Evolutionary conservation across 2,888 invertebrate genomes (phyloP), one percentile per base, ranked within the genome.

Genomic region (Itoplectis maculator): DNA sequence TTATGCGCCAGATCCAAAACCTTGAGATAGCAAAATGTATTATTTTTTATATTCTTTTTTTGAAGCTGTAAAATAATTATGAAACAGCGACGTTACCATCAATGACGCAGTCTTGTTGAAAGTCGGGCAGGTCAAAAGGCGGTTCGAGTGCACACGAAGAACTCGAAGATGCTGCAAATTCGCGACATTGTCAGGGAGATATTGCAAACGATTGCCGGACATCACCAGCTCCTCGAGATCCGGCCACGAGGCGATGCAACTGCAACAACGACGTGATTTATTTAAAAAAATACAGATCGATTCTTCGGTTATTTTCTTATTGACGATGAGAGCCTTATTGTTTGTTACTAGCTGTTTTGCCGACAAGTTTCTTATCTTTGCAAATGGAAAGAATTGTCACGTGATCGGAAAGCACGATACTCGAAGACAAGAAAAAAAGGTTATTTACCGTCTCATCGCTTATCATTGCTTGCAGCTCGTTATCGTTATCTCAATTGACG

Each of bases 1-100:
- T 97, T 97, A 89, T 97, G 97, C 0, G 97, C 97, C 86, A 97
- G 94, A 92, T 97, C 97, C 79, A 97, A 93, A 18, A 97, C 93
- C 94, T 94, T 9, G 37, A 0, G 15, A 61, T n/a, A 15, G 1
- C 8, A 35, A 29, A 59, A 5, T 2, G 2, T 5, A 29, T 29
- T 29, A 29, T 29, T 29, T 29, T 29, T 29, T 29, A 5, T 29
- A 29, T 1, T n/a, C 11, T 56, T 20, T 23, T 29, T 5, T 3
- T 47, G 5, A n/a, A 5, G n/a, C 9, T n/a, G 13, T 56, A 13
- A 56, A 18, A 54, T n/a, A 59, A 59, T 35, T 15, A 7, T 13
- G 9, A 13, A 37, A 61, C 7, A 18, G 45, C 6, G 18, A 69
- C 87, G 61, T 37, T 89, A 93, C 97, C 93, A 96, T 95, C 4